Base-by-base conservation (phyloP, 2,797 vertebrate genomes). In the Leontocebus nigricollis region DNA sequence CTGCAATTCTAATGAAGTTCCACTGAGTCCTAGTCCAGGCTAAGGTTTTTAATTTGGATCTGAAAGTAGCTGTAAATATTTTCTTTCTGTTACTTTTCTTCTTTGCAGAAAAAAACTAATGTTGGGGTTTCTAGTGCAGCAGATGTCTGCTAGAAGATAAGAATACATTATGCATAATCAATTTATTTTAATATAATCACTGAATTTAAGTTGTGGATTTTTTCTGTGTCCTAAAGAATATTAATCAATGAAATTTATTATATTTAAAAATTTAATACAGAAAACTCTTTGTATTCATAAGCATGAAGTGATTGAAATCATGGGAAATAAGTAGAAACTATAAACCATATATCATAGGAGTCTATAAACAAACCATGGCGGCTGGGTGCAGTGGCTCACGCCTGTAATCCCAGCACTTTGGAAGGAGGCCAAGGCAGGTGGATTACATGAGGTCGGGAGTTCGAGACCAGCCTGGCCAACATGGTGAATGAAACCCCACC, bases 31-130 rank as follows among this genome's bases (percentile, higher is more conserved):
- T 27, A 44, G 27, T 80, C 64, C 92, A 94, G 94, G 85, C 11
- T 84, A 77, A 88, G 77, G 44, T 89, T 97, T 88, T 95, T 73
- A 90, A 96, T 95, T 91, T 92, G 30, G 72, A 95, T 90, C 85
- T 89, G 44, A 93, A 94, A 86, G 75, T 64, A 95, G 41, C 13
- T 93, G 52, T 75, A 76, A 93, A 83, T 90, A 94, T 81, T 93
- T 89, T 87, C 76, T 93, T 81, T 61, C 22, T 91, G 44, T 76
- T 94, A 44, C n/a, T n/a, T 39, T 83, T 57, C 82, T 91, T 44
- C 41, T 96, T 76, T 76, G 11, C 17, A 75, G 44, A 67, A 46
- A 90, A 88, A 88, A 93, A 30, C 4, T 12, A 90, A 4, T 55
- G 48, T 52, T 90, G 57, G 26, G 39, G 33, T 39, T 79, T 36